Evolutionary conservation across 1,140 invertebrate genomes (phyloP).

Genomic region (Physella acuta): DNA sequence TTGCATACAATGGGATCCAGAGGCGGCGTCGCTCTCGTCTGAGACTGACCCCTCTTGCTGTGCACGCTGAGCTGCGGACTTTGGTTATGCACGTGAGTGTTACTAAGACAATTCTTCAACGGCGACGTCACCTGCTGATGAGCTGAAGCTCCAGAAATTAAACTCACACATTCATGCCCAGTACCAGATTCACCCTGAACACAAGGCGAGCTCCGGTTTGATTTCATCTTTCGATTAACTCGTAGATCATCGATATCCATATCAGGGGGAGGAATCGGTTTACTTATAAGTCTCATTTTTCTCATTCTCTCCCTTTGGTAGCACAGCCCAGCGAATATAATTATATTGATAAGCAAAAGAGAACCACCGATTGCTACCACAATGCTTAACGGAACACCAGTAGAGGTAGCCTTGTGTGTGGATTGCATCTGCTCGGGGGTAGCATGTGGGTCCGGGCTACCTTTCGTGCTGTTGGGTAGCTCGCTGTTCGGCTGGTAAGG

Average conservation of each 20-base stretch:
- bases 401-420: not conserved
- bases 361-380: slow-evolving; percentile 94
- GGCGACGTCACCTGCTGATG: slow-evolving; percentile 1
- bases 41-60: slow-evolving; percentile 14
- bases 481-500: no score
- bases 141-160: slow-evolving; percentile 18
- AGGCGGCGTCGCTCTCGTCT: slow-evolving; percentile 13
- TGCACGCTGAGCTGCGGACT: slow-evolving; percentile 15
- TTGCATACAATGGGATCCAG: slow-evolving; percentile 23
- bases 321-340: slow-evolving; percentile 91
- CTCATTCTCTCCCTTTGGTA: slow-evolving; percentile 81
- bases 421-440: not conserved
- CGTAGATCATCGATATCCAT: slow-evolving; percentile 31
- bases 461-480: slow-evolving; percentile 3
- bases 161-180: not conserved
- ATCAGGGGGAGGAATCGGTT: not conserved
- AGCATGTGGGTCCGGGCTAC: not conserved
- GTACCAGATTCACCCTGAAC: not conserved
- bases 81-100: slow-evolving; percentile 21
- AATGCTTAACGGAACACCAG: slow-evolving; percentile 57
- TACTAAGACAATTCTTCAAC: slow-evolving; percentile 13
- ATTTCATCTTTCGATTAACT: slow-evolving; percentile 30
- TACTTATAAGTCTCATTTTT: slow-evolving; percentile 26
- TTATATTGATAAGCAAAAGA: slow-evolving; percentile 82
- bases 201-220: slow-evolving; percentile 6